phyloP scores from a whole-genome alignment of 1,140 invertebrate species.

The Ceratina australensis region DNA sequence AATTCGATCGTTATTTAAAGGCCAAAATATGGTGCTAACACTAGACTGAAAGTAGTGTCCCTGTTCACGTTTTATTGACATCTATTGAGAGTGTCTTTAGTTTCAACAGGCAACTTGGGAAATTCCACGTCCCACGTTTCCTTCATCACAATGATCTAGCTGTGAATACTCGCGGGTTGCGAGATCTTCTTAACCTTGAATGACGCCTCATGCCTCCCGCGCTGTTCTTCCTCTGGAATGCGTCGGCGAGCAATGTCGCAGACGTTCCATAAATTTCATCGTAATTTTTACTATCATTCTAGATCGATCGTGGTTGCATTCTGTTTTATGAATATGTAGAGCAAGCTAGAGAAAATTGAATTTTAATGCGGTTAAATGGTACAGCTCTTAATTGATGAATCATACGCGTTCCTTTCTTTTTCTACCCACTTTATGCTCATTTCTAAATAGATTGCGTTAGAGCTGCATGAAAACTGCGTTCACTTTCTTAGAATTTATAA shows the following conservation, averaged over 20 bases:
- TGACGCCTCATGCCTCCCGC: constrained; percentile 41
- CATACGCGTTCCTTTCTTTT: constrained; percentile 14
- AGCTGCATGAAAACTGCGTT: background rate
- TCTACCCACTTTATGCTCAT: background rate
- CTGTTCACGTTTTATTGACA: background rate
- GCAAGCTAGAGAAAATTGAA: background rate
- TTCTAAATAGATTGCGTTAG: constrained; percentile 5
- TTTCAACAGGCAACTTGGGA: constrained; percentile 15
- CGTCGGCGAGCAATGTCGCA: background rate
- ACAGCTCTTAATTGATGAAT: background rate
- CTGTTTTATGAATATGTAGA: background rate
- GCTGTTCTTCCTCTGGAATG: constrained; percentile 27
- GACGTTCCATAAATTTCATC: background rate
- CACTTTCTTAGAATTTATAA: too few species aligned
- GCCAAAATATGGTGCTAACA: too few species aligned
- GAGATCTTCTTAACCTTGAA: constrained; percentile 49
- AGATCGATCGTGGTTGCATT: background rate
- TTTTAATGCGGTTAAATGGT: background rate
- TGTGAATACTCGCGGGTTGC: constrained; percentile 30
- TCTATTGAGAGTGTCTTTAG: background rate
- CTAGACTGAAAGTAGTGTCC: background rate
- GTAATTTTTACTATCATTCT: too few species aligned
- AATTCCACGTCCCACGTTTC: constrained; percentile 55
- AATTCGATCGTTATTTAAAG: too few species aligned
- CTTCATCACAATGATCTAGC: constrained; percentile 46